These are phyloP conservation scores for Synergus gifuensis DNA, from an alignment of 2,888 invertebrate genomes.

Conservation along the genomic window DNA sequence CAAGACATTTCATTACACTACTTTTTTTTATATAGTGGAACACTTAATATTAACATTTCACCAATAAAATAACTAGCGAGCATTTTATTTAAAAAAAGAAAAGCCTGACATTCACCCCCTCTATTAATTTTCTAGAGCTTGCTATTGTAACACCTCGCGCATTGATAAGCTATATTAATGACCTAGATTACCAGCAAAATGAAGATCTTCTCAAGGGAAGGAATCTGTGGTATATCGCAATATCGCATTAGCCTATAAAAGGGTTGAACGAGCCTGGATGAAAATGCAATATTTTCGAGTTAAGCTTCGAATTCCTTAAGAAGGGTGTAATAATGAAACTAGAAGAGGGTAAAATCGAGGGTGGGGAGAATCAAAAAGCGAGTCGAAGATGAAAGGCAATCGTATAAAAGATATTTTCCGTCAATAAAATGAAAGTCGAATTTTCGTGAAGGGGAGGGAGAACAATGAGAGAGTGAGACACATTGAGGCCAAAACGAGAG, in stretches of 20 bases:
- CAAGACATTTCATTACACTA: no score
- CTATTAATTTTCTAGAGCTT: conserved; percentile 64
- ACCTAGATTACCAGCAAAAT: conserved; percentile 73
- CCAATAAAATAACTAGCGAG: no score
- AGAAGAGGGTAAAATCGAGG: conserved; percentile 24
- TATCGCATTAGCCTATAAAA: conserved; percentile 52
- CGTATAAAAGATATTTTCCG: conserved; percentile 76
- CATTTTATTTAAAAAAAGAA: no score
- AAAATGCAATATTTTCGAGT: conserved; percentile 50
- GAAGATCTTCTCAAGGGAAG: conserved; percentile 58
- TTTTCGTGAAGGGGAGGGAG: conserved; percentile 61
- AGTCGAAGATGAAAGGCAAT: conserved; percentile 68
- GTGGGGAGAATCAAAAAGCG: conserved; percentile 57
- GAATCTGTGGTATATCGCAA: conserved; percentile 44
- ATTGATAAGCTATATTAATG: conserved; percentile 74
- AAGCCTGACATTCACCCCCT: conserved; percentile 48
- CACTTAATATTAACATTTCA: no score
- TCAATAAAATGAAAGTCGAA: conserved; percentile 73
- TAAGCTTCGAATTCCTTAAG: conserved; percentile 10
- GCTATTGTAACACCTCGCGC: conserved; percentile 62
- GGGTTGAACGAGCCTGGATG: conserved; percentile 58
- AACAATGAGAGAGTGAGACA: conserved; percentile 54
- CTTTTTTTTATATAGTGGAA: no score
- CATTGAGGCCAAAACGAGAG: conserved; percentile 58
- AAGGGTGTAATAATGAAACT: conserved; percentile 15